These are phyloP conservation scores for Coptodon rendalli DNA, from an alignment of 2,113 vertebrate species.

Conservation along the genomic window DNA sequence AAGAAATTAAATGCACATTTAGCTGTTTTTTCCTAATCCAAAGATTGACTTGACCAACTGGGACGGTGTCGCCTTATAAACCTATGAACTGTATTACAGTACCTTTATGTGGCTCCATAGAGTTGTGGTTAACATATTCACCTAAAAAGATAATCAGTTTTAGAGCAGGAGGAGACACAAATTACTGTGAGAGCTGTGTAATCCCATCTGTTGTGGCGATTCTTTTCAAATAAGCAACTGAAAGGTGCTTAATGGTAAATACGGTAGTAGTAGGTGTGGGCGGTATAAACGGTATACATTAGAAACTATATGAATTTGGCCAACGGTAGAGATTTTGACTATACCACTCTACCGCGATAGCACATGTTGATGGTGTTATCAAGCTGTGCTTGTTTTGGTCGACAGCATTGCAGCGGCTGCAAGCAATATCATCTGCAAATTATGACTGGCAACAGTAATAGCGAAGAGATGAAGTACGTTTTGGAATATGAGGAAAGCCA, in stretches of 20 bases:
- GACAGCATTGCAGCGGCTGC: fast-evolving
- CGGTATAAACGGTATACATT: not conserved
- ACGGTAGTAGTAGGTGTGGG: not conserved
- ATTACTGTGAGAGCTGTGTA: not conserved
- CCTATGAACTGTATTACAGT: not conserved
- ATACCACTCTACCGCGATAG: not conserved
- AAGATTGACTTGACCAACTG: not conserved
- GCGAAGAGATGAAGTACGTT: not conserved
- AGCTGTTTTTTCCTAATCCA: not conserved
- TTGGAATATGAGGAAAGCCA: not conserved
- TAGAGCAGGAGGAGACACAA: not conserved
- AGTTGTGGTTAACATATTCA: not conserved
- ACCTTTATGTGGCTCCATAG: not conserved
- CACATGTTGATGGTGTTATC: not conserved
- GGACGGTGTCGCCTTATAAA: not conserved
- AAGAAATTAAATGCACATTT: not conserved
- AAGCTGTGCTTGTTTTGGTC: not conserved
- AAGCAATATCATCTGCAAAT: not conserved
- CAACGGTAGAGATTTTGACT: not conserved
- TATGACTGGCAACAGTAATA: not conserved
- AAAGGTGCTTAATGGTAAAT: not conserved
- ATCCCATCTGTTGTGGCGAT: not conserved
- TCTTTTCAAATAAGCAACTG: not conserved
- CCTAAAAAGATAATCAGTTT: not conserved
- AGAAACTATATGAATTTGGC: not conserved